phyloP scores from a whole-genome alignment of 2,797 vertebrate genomes.

The Salmo trutta region DNA sequence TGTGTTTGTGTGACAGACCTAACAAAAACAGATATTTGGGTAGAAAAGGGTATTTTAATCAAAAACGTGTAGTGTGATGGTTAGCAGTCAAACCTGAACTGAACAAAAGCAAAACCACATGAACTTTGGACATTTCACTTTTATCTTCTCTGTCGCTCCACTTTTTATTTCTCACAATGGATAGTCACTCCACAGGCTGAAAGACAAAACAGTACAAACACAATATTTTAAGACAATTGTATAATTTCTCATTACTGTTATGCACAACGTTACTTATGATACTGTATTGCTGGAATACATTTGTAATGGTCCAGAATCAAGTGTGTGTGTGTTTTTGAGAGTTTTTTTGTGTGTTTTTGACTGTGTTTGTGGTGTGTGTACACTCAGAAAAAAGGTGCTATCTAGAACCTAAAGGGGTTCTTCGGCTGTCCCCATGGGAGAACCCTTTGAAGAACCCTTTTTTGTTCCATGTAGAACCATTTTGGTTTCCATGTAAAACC shows the following conservation, averaged over 20 bases:
- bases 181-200: slow-evolving; percentile 75
- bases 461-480: too few species aligned
- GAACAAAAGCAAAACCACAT: background rate
- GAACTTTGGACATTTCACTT: slow-evolving; percentile 4
- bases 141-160: slow-evolving; percentile 13
- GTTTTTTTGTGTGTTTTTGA: background rate
- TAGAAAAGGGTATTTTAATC: slow-evolving; percentile 29
- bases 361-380: background rate
- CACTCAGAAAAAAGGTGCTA: too few species aligned
- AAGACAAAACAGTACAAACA: slow-evolving; percentile 48
- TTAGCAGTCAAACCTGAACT: background rate
- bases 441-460: too few species aligned
- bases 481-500: too few species aligned
- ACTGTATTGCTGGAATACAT: background rate
- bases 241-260: background rate
- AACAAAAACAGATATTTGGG: background rate
- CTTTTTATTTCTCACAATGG: slow-evolving; percentile 61
- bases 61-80: slow-evolving; percentile 23
- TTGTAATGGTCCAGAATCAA: background rate
- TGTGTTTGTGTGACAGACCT: background rate
- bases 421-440: too few species aligned
- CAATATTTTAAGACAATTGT: background rate
- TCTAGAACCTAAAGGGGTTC: too few species aligned
- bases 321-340: background rate
- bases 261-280: background rate